Evolutionary conservation across 1,140 invertebrate species (phyloP).

Genomic region (Pollicipes pollicipes): DNA sequence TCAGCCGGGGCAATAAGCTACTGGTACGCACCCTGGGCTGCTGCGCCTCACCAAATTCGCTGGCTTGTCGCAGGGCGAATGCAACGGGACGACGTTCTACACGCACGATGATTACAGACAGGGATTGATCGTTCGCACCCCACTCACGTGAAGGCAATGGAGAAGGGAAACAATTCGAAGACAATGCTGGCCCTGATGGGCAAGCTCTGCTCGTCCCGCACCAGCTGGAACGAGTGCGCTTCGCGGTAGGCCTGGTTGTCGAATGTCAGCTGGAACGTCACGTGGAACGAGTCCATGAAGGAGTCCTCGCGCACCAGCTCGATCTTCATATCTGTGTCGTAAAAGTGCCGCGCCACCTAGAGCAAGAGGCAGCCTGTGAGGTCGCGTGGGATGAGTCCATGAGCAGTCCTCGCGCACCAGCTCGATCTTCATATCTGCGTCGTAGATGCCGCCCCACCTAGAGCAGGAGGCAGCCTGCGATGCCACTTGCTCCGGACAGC

Average conservation of each 20-base stretch:
- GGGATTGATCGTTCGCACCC: not conserved
- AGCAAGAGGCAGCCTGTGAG: no score
- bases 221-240: conserved; percentile 41
- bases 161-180: conserved; percentile 95
- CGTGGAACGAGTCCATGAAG: conserved; percentile 74
- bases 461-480: no score
- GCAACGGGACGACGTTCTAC: no score
- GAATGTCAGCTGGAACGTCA: conserved; percentile 81
- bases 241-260: conserved; percentile 58
- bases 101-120: not conserved
- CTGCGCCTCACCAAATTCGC: no score
- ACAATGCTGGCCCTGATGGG: conserved; percentile 70
- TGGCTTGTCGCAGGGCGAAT: no score
- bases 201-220: conserved; percentile 63
- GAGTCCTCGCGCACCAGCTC: conserved; percentile 69
- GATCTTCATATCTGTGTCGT: conserved; percentile 80
- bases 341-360: conserved; percentile 77
- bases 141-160: conserved; percentile 76
- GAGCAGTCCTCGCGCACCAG: conserved; percentile 62
- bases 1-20: no score
- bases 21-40: no score
- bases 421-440: conserved; percentile 81
- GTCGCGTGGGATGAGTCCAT: conserved; percentile 85
- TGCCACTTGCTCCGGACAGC: no score
- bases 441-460: conserved; percentile 78